These are phyloP conservation scores for Dynastes maya DNA, from an alignment of 2,888 invertebrate species.

Conservation along the genomic window DNA sequence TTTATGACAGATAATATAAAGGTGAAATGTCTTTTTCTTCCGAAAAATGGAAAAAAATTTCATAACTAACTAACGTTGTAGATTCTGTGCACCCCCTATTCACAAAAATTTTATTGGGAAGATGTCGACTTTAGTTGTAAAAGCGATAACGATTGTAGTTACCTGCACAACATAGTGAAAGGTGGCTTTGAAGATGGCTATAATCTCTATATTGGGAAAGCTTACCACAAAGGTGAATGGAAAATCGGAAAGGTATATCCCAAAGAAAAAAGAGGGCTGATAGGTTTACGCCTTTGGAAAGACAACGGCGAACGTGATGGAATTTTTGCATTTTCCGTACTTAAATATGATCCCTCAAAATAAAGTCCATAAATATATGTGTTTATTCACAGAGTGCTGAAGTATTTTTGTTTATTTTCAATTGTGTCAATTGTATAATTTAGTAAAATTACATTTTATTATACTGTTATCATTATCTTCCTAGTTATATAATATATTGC, in stretches of 20 bases:
- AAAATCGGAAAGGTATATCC: constrained; percentile 25
- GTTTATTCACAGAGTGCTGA: too few relatives aligned
- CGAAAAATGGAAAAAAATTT: neutral
- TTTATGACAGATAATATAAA: neutral
- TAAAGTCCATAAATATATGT: too few relatives aligned
- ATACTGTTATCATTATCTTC: too few relatives aligned
- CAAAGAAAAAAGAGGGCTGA: neutral
- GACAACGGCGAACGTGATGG: neutral
- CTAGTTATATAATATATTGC: too few relatives aligned
- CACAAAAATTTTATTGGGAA: constrained; percentile 2
- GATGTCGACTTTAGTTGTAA: neutral
- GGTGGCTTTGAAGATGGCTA: constrained; percentile 13
- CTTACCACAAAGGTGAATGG: constrained; percentile 11
- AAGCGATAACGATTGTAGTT: neutral
- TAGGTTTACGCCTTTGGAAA: neutral
- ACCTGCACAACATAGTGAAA: neutral
- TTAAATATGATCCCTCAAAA: neutral
- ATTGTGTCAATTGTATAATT: too few relatives aligned
- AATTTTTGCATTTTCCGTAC: neutral
- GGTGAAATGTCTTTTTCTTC: neutral
- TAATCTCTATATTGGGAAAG: neutral
- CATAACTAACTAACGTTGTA: neutral
- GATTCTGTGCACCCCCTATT: neutral
- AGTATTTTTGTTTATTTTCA: too few relatives aligned
- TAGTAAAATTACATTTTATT: too few relatives aligned